Evolutionary conservation across 2,113 vertebrate species (phyloP).

Genomic region (Semnornis frantzii): DNA sequence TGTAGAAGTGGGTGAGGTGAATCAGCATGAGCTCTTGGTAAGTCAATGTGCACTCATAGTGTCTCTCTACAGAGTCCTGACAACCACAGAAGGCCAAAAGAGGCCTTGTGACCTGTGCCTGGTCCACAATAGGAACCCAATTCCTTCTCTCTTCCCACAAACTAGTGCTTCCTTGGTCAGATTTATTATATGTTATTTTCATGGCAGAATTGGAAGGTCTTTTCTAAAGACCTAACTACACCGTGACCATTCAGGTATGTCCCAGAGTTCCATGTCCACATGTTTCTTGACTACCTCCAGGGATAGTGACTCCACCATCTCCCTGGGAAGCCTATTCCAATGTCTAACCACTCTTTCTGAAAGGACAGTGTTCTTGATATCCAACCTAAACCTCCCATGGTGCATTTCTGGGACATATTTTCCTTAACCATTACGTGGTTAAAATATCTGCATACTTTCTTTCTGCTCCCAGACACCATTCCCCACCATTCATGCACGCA

Average conservation of each 20-base stretch:
- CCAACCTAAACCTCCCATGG: too few species aligned
- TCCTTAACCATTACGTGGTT: neutral
- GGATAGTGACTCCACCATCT: too few species aligned
- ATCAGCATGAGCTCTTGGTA: neutral
- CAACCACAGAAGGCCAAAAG: neutral
- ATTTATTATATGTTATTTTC: neutral
- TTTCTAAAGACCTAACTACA: too few species aligned
- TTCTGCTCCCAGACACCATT: neutral
- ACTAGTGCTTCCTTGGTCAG: neutral
- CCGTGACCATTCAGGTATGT: too few species aligned
- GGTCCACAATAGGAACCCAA: neutral
- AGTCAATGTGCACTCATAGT: neutral
- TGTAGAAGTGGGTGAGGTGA: neutral
- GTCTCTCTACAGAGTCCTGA: neutral
- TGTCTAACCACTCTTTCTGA: too few species aligned
- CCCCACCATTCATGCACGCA: neutral
- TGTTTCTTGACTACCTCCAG: too few species aligned
- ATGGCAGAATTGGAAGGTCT: too few species aligned
- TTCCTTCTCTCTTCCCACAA: neutral
- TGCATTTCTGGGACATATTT: neutral
- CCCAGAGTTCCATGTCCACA: too few species aligned
- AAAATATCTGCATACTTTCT: neutral
- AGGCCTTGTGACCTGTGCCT: neutral
- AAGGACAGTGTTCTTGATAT: too few species aligned
- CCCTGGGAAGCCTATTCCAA: too few species aligned